Evolutionary conservation across 2,888 invertebrate species (phyloP).

Genomic region (Melinaea marsaeus): DNA sequence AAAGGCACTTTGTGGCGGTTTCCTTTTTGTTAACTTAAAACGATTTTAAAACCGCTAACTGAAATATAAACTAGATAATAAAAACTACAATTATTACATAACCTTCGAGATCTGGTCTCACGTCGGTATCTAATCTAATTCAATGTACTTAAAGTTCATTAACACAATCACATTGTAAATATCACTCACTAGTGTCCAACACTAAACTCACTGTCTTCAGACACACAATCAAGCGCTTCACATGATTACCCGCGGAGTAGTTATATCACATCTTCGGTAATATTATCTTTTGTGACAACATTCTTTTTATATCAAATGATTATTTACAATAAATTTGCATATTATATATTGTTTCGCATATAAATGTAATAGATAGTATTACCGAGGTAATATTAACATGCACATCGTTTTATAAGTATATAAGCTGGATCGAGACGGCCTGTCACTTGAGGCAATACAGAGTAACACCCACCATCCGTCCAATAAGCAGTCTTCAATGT

Average conservation of each 20-base stretch:
- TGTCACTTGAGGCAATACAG: slow-evolving; percentile 22
- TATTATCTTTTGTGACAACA: slow-evolving; percentile 18
- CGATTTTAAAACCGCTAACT: slow-evolving; percentile 64
- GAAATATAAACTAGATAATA: slow-evolving; percentile 57
- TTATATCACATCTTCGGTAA: slow-evolving; percentile 37
- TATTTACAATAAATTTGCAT: slow-evolving; percentile 6
- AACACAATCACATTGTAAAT: slow-evolving; percentile 75
- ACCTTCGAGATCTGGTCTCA: slow-evolving; percentile 41
- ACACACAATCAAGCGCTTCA: slow-evolving; percentile 54
- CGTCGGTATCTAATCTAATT: slow-evolving; percentile 41
- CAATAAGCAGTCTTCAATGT: slow-evolving; percentile 56
- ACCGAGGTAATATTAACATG: slow-evolving; percentile 41
- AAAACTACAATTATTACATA: slow-evolving; percentile 49
- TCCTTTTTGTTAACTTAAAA: slow-evolving; percentile 57
- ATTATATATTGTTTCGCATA: background rate
- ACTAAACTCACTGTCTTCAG: slow-evolving; percentile 56
- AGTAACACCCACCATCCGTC: slow-evolving; percentile 34
- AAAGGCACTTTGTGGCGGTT: slow-evolving; percentile 78
- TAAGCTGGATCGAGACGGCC: slow-evolving; percentile 36
- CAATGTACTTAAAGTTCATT: slow-evolving; percentile 69
- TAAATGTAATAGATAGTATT: slow-evolving; percentile 29
- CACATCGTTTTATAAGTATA: slow-evolving; percentile 42
- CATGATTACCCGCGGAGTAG: slow-evolving; percentile 53
- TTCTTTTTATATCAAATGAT: background rate
- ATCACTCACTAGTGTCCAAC: slow-evolving; percentile 73